Base-by-base conservation (phyloP, 2,797 vertebrate genomes). In the Lutjanus argentimaculatus region DNA sequence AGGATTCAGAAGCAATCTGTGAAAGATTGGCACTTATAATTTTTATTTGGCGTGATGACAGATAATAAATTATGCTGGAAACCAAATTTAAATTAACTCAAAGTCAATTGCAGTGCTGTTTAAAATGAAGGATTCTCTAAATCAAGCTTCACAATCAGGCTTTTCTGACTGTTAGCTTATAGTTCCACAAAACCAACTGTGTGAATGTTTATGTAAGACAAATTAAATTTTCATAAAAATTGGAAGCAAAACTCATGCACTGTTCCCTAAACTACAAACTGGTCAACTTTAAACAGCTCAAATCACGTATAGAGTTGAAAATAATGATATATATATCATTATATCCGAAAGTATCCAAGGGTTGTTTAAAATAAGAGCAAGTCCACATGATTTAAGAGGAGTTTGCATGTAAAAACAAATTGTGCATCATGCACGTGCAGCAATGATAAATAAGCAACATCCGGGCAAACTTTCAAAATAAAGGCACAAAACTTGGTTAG, bases 21-120 rank as follows among this genome's bases (percentile, higher is more conserved):
- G 10, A 84, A 56, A 15, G 53, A 83, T 30, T 21, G 63, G 55
- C 52, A 9, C 77, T 82, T 83, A 80, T 80, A 67, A 73, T 82
- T 72, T 43, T 76, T 75, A 76, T 83, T 81, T 6, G 42, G 16
- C 56, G 15, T 14, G 17, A 19, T 48, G 30, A 57, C 4, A 43
- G 43, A 22, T 52, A 7, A 58, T 42, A 13, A 79, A 17, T 73
- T 45, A 51, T 7, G 21, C 40, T 2, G 25, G 3, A 42, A 30
- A 57, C 15, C 21, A 58, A 2, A 13, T 8, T 7, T 8, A 14
- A 13, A 56, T 52, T 16, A 16, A 13, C 13, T 69, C 21, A 46
- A 62, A 53, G 48, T 67, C 48, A 67, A 21, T 21, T 22, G n/a
- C 36, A 9, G 14, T 11, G 9, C 22, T 21, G 6, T 21, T 7